phyloP scores from a whole-genome alignment of 2,888 invertebrate genomes.

The Ophion ventricosus region DNA sequence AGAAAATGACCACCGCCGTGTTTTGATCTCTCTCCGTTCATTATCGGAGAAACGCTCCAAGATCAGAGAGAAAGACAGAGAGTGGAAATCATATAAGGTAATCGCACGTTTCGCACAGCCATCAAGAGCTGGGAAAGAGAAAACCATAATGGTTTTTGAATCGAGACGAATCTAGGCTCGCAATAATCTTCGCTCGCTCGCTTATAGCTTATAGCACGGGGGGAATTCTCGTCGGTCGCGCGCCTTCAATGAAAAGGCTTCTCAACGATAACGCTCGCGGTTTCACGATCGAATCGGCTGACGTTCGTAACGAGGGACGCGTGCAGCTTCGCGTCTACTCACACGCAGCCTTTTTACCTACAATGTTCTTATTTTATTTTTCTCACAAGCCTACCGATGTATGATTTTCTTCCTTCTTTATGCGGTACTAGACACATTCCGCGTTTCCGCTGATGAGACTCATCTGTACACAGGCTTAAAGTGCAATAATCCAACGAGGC shows the following conservation, averaged over 20 bases:
- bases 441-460: too few relatives aligned
- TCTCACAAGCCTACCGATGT: neutral
- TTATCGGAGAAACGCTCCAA: constrained; percentile 61
- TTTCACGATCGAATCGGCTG: constrained; percentile 1
- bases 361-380: too few relatives aligned
- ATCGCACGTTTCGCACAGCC: constrained; percentile 1
- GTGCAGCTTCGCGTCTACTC: constrained; percentile 47
- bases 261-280: constrained; percentile 37
- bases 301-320: constrained; percentile 47
- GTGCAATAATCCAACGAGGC: too few relatives aligned
- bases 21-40: constrained; percentile 58
- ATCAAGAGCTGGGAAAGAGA: constrained; percentile 44
- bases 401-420: neutral
- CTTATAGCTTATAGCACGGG: too few relatives aligned
- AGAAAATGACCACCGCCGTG: constrained; percentile 43
- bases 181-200: constrained; percentile 30
- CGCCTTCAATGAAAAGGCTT: constrained; percentile 68
- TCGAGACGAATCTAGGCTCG: constrained; percentile 2
- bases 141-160: constrained; percentile 16
- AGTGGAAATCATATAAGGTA: neutral
- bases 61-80: constrained; percentile 41
- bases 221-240: constrained; percentile 12
- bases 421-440: too few relatives aligned
- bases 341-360: too few relatives aligned
- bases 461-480: too few relatives aligned